Conservation (phyloP, 92 coral and sea anemone species). For the Palythoa caribaeorum region DNA sequence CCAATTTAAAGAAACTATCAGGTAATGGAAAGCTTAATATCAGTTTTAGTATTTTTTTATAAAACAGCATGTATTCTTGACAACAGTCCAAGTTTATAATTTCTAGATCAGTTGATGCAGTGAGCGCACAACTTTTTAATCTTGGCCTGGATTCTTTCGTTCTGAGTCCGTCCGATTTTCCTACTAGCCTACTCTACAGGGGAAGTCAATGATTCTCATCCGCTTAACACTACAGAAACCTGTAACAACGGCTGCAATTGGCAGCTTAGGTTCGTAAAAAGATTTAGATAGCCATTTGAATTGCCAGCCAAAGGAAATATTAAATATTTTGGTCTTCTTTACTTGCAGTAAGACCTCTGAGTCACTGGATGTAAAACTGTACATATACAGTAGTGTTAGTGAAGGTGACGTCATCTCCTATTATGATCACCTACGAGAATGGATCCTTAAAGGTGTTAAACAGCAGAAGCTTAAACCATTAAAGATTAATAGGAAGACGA, state of each 20-base stretch:
- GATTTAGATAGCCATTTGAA: too few species aligned
- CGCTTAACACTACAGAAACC: too few species aligned
- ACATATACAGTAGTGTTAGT: background rate
- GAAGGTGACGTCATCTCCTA: background rate
- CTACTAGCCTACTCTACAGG: too few species aligned
- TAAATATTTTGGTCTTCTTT: background rate
- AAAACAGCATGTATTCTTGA: too few species aligned
- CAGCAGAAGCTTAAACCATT: conserved; percentile 15
- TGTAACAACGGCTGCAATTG: too few species aligned
- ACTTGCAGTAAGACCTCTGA: background rate
- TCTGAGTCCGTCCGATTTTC: too few species aligned
- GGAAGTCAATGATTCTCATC: too few species aligned
- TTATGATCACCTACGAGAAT: background rate
- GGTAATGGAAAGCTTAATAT: background rate
- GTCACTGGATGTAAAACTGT: conserved; percentile 7
- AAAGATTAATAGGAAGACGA: background rate
- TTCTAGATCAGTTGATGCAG: too few species aligned
- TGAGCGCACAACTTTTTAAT: too few species aligned
- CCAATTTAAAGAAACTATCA: conserved; percentile 5
- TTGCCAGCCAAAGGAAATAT: background rate
- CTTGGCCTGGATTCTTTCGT: too few species aligned
- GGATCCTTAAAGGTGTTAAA: conserved; percentile 10
- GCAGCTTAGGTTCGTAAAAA: too few species aligned
- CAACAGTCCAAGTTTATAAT: too few species aligned
- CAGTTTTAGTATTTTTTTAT: background rate